Base-by-base conservation (phyloP, 2,888 invertebrate species). In the Cosmopolites sordidus region DNA sequence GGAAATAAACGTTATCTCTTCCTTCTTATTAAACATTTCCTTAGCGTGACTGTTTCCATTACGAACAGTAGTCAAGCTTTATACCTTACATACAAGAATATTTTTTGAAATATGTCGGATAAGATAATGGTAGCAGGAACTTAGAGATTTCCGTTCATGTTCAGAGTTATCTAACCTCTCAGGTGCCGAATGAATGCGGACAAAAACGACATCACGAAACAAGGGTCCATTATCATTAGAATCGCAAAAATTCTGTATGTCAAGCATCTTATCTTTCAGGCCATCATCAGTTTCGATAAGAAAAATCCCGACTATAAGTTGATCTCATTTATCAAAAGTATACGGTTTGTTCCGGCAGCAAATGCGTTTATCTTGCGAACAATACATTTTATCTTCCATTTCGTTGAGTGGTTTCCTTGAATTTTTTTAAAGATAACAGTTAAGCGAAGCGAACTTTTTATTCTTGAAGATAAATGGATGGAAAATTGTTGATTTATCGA, bases 201-300 rank as follows among this genome's bases (percentile, higher is more conserved):
- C 33, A 33, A 33, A 33, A 33, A 33, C 33, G 12, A 33, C 33
- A n/a, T 33, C 12, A 12, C 33, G 12, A 12, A 12, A 33, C 33
- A 12, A 33, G 33, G 33, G 33, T 33, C 33, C 33, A 33, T 33
- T 33, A 33, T 33, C 33, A 33, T 33, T 33, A 33, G 33, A 33
- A 33, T 33, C 33, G 33, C 33, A 33, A 33, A 33, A 33, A 33
- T 12, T 9, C 33, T 11, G n/a, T 12, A n/a, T 33, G 33, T 33
- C 33, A 33, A 33, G 33, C 33, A 12, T 11, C 33, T 12, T 33
- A 33, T 33, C 33, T 12, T 11, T 33, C 22, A 5, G 8, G 8
- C 22, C 22, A 22, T 22, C 22, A 22, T 3, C 22, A 22, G 33
- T 33, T 12, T n/a, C 5, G 33, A 11, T 2, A 11, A 12, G 11